These are phyloP conservation scores for Alca torda DNA, from an alignment of 2,797 vertebrate species.

Conservation along the genomic window DNA sequence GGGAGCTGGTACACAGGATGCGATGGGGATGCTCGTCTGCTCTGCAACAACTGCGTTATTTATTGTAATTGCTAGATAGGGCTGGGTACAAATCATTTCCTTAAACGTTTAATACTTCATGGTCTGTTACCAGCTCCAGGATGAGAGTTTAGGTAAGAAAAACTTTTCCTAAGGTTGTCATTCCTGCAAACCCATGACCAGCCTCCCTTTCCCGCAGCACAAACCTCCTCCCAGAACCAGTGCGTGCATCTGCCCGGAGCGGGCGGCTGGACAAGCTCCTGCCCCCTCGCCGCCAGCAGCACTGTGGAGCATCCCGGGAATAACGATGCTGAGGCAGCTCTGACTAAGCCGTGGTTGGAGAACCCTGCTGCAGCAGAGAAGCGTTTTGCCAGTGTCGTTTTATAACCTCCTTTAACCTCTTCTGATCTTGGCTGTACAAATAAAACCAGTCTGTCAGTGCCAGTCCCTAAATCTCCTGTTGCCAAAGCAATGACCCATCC, in stretches of 20 bases:
- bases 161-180: neutral
- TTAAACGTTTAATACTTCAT: neutral
- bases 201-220: neutral
- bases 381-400: neutral
- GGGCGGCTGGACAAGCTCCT: neutral
- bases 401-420: neutral
- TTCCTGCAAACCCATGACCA: neutral
- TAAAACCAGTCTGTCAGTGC: neutral
- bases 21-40: neutral
- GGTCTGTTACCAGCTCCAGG: neutral
- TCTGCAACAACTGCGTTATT: neutral
- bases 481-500: neutral
- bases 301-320: neutral
- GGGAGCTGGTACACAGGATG: neutral
- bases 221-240: neutral
- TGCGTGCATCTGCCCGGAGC: accelerated
- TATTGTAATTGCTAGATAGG: neutral
- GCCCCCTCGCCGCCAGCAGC: neutral
- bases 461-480: neutral
- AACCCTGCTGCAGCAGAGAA: neutral
- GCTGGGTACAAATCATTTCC: neutral
- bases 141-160: neutral
- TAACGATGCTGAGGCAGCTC: neutral
- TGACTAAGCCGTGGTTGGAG: neutral
- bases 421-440: neutral